Evolutionary conservation across 2,797 vertebrate species (phyloP), one percentile per base, ranked within the genome.

Genomic region (Fistularia commersonii): DNA sequence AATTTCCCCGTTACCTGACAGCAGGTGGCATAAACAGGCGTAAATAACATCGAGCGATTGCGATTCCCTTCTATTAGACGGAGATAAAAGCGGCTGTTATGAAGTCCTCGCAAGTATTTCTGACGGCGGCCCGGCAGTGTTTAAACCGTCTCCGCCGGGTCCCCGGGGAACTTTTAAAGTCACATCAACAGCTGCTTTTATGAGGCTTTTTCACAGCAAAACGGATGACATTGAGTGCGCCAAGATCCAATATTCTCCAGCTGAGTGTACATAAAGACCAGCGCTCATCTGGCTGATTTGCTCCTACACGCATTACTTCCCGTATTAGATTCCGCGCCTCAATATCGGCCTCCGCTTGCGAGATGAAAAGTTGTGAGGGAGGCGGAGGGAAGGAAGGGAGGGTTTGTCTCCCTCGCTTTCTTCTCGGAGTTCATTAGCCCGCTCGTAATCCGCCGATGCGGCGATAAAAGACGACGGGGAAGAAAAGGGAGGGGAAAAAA

Each of bases 361-460:
- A 23, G 23, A 23, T 23, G 23, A 23, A 23, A 23, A 23, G 23
- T 23, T 23, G 23, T 23, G 23, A 23, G 23, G 23, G 23, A 23
- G 23, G 23, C 23, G 23, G 73, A 41, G 59, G 62, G 48, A 51
- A 56, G 48, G 53, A 11, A 31, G 59, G 62, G 48, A 51, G 54
- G 48, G 53, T 11, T 15, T 14, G 5, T 37, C 6, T 14, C 1
- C 3, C 6, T 8, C 2, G 1, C 2, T 23, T 23, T 23, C 23
- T 23, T 23, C 10, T 32, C 47, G 31, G 60, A 82, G 84, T 89
- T 91, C 88, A 90, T 91, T 91, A 90, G 82, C 77, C 67, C 23
- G 7, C 73, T 72, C 66, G 66, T 89, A 90, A 90, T 90, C 84
- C 87, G 86, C 83, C 79, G 82, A 90, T 89, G 83, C 64, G 58